A percentile compares a stretch with the other conserved stretches of the same genome.
These are phyloP conservation scores for Lampris megalopsis DNA, from an alignment of 2,113 vertebrate genomes.

Conservation along the genomic window DNA sequence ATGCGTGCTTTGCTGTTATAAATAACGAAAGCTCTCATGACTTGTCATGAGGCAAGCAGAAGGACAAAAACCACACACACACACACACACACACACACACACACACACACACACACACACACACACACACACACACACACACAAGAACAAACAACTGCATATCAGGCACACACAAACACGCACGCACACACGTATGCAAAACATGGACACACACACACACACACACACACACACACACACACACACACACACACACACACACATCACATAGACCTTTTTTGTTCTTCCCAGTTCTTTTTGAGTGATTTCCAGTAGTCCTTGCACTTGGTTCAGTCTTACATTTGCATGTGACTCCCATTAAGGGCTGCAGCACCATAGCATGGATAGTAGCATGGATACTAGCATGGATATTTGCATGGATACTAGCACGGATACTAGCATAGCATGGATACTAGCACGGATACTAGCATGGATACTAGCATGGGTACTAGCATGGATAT, in stretches of 20 bases:
- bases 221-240: background rate
- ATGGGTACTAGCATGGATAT: too few relatives aligned
- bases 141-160: too few relatives aligned
- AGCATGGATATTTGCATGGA: too few relatives aligned
- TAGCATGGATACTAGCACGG: too few relatives aligned
- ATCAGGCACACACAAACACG: background rate
- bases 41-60: conserved; percentile 45
- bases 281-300: background rate
- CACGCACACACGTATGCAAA: background rate
- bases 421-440: too few relatives aligned
- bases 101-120: background rate
- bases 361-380: too few relatives aligned
- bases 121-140: too few relatives aligned
- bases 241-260: background rate
- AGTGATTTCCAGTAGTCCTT: conserved; percentile 4
- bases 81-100: background rate
- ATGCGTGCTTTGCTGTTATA: conserved; percentile 61
- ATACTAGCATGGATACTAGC: too few relatives aligned
- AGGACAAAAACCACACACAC: conserved; percentile 9
- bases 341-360: background rate
- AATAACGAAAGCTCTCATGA: conserved; percentile 71
- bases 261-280: background rate
- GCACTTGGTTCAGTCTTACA: conserved; percentile 1
- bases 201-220: background rate
- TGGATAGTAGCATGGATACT: too few relatives aligned